Percentiles rank a stretch among this genome's conserved stretches.
Conservation (phyloP, 2,113 vertebrate species). For the Myiagra hebetior region DNA sequence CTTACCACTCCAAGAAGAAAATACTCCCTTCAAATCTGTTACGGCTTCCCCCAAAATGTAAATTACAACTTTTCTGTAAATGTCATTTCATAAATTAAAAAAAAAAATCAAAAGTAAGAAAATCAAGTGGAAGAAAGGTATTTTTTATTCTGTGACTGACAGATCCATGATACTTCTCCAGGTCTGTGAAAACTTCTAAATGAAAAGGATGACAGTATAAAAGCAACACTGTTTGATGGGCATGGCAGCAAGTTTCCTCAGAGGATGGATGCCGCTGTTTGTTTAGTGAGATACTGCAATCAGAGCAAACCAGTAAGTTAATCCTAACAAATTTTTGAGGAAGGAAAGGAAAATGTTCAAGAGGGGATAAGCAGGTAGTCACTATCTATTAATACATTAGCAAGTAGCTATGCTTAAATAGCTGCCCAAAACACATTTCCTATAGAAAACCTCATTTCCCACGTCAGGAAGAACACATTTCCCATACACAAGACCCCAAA, state of each 20-base stretch:
- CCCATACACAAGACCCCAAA: background rate
- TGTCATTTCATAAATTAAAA: background rate
- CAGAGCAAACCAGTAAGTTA: background rate
- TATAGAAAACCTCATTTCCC: background rate
- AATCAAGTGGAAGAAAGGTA: background rate
- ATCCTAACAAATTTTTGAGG: background rate
- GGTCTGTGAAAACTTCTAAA: background rate
- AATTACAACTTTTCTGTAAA: background rate
- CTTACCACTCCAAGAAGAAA: slow-evolving; percentile 20
- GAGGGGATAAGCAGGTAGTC: background rate
- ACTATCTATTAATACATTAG: background rate
- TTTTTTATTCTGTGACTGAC: background rate
- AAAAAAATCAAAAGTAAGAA: background rate
- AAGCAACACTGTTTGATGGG: background rate
- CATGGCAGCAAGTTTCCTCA: background rate
- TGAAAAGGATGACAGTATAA: background rate
- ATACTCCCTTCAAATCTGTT: background rate
- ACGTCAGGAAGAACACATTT: background rate
- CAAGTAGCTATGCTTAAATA: background rate
- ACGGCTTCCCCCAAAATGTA: background rate
- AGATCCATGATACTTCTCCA: background rate
- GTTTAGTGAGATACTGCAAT: background rate
- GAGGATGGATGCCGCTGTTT: background rate
- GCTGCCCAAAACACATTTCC: background rate
- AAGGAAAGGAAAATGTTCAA: background rate